Base-by-base conservation (phyloP, 2,888 invertebrate genomes). In the Dasysyrphus tricinctus region DNA sequence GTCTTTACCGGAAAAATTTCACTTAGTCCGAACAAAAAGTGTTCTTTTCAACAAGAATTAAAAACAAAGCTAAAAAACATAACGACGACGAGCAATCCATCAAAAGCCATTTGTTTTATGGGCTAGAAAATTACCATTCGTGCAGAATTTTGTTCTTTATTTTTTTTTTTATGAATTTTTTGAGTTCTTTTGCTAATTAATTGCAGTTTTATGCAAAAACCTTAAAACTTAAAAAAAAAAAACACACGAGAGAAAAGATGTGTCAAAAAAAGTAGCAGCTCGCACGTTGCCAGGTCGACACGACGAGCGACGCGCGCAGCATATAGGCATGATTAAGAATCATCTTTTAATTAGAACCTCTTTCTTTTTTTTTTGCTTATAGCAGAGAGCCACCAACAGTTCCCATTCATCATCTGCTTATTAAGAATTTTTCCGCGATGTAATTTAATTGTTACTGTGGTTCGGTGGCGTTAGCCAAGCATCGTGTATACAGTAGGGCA, bases 81-180 rank as follows among this genome's bases (percentile, higher is more conserved):
- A 8, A 54, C 14, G 19, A 12, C 29, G 54, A 29, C 16, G 14
- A 49, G 69, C n/a, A 16, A 78, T 78, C 61, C 51, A 70, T 79
- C 78, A 86, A 72, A 75, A 75, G 39, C 78, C 82, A 82, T 86
- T 86, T 86, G 75, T 65, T 82, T 82, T 82, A 73, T 86, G 78
- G 82, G 54, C 75, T 67, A 86, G 47, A 49, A 59, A 80, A 67
- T 67, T 54, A 67, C 76, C 67, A 11, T 59, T 84, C 77, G 73
- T 85, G 80, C 54, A 65, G 37, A 32, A 29, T 72, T 72, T 49
- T 51, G 14, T 24, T 69, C 14, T 72, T 56, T 39, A 32, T 32
- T 34, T 24, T 51, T 29, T 9, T 42, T 65, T 5, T 47, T 19
- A 19, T 29, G 2, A 39, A 29, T 9, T 39, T 70, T 51, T 61